A percentile compares a stretch with the other conserved stretches of the same genome.
Conservation (phyloP, 2,113 vertebrate genomes). For the Cercocebus atys region DNA sequence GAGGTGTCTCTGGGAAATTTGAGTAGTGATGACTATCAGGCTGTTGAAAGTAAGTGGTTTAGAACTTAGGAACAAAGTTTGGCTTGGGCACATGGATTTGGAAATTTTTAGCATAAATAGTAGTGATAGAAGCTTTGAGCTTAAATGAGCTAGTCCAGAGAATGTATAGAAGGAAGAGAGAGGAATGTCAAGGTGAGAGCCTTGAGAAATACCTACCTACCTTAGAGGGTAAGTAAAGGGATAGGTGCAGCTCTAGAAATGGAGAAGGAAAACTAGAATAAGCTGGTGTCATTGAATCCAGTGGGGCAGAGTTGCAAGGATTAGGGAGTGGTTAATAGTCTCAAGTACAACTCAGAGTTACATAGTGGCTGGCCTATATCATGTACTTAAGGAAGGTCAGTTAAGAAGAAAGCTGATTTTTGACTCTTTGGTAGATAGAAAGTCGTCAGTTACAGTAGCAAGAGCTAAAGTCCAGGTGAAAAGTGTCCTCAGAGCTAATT, state of each 20-base stretch:
- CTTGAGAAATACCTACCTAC: not conserved
- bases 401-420: conserved; percentile 33
- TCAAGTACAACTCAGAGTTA: not conserved
- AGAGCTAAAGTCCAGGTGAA: not conserved
- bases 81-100: not conserved
- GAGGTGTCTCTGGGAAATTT: not conserved
- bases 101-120: not conserved
- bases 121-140: not conserved
- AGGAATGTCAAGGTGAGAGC: not conserved
- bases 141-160: not conserved
- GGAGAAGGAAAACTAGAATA: not conserved
- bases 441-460: not conserved
- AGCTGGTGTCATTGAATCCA: not conserved
- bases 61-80: conserved; percentile 45
- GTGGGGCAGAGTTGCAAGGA: not conserved
- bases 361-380: not conserved
- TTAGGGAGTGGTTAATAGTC: not conserved
- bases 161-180: not conserved
- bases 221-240: not conserved
- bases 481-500: not conserved
- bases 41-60: not conserved
- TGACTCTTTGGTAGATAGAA: not conserved
- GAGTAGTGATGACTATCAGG: not conserved
- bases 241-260: not conserved
- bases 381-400: not conserved